Percentiles rank a stretch among this genome's conserved stretches.
These are phyloP conservation scores for Rhyacophila brunnea DNA, from an alignment of 1,140 invertebrate species.

Conservation along the genomic window DNA sequence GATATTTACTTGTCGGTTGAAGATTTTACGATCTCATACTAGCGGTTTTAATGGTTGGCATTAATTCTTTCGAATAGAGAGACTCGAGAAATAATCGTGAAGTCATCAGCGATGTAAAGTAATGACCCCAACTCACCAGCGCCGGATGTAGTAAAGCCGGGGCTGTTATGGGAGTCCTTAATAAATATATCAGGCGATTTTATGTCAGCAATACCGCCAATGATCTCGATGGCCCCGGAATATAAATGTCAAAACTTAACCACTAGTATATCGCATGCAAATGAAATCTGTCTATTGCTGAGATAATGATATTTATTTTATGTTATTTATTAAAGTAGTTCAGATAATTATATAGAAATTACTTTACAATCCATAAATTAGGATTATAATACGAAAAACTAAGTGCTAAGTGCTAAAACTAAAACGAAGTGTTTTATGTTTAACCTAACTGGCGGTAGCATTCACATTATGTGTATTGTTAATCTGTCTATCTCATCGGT, in stretches of 20 bases:
- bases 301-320: background rate
- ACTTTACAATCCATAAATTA: no score
- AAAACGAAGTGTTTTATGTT: no score
- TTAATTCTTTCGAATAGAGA: slow-evolving; percentile 13
- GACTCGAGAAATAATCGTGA: slow-evolving; percentile 9
- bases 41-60: background rate
- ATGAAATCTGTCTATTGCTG: background rate
- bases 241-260: background rate
- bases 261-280: background rate
- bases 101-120: slow-evolving; percentile 5
- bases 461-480: no score
- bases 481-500: no score
- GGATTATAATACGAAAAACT: no score
- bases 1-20: no score
- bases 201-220: slow-evolving; percentile 12
- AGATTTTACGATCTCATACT: background rate
- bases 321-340: no score
- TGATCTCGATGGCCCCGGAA: slow-evolving; percentile 5
- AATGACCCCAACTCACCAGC: slow-evolving; percentile 1
- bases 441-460: no score
- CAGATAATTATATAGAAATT: no score
- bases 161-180: slow-evolving; percentile 18
- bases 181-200: slow-evolving; percentile 23
- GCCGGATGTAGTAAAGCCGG: slow-evolving; percentile 13
- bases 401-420: no score